phyloP scores from a whole-genome alignment of 2,888 invertebrate species.

The Drosophila prostipennis region DNA sequence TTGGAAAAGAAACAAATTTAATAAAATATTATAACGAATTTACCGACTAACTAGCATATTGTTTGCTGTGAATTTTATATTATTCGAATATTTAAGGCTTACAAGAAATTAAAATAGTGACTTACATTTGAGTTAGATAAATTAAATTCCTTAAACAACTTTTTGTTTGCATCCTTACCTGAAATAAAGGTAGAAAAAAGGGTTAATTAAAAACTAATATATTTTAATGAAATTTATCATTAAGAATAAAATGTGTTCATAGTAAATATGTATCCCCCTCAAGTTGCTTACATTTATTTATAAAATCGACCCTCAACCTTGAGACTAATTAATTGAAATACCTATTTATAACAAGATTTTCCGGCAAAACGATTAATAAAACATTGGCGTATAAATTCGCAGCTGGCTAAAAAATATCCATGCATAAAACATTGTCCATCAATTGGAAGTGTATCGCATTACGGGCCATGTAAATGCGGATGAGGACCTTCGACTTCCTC shows the following conservation, averaged over 20 bases:
- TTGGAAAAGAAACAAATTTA: background rate
- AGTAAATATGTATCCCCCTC: too few species aligned
- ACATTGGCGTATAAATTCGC: background rate
- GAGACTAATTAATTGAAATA: constrained; percentile 1
- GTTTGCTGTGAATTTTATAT: too few species aligned
- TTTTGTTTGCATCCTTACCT: background rate
- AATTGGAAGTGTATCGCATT: constrained; percentile 19
- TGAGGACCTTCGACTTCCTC: constrained; percentile 15
- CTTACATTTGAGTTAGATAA: too few species aligned
- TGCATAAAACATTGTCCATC: constrained; percentile 29
- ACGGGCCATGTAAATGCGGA: constrained; percentile 16
- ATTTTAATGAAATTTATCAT: too few species aligned
- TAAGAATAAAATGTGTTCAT: too few species aligned
- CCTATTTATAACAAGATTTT: background rate
- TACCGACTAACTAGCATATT: too few species aligned
- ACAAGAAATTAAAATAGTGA: too few species aligned
- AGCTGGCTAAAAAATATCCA: constrained; percentile 4
- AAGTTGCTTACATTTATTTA: background rate
- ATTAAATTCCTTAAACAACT: too few species aligned
- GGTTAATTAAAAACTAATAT: too few species aligned
- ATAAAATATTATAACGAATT: too few species aligned
- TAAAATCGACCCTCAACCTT: background rate
- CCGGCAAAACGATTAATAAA: background rate
- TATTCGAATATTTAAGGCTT: too few species aligned
- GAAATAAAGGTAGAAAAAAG: background rate